These are phyloP conservation scores for Lasioglossum albipes DNA, from an alignment of 1,140 invertebrate species.

Conservation along the genomic window DNA sequence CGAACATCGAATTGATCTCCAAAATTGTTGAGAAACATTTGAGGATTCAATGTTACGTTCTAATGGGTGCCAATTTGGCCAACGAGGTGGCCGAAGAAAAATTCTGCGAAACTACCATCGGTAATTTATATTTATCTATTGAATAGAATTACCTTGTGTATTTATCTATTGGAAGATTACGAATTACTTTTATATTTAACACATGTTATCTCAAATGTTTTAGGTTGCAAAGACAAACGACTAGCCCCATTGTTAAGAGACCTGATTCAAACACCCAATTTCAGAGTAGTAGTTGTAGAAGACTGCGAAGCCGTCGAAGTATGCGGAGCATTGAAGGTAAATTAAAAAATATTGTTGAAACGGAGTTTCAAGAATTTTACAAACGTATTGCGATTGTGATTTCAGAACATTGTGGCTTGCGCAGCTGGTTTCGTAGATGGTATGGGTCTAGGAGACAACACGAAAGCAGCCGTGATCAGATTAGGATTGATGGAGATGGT, in stretches of 20 bases:
- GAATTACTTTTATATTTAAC: too few relatives aligned
- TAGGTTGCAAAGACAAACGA: conserved; percentile 82
- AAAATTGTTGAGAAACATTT: conserved; percentile 86
- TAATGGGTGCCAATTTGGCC: conserved; percentile 94
- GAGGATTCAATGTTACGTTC: conserved; percentile 86
- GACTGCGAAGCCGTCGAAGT: conserved; percentile 90
- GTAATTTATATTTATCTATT: conserved; percentile 72
- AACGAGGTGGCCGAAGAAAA: conserved; percentile 88
- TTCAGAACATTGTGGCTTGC: conserved; percentile 91
- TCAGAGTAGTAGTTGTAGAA: conserved; percentile 88
- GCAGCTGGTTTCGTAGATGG: conserved; percentile 92
- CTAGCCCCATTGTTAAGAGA: conserved; percentile 84
- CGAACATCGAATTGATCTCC: conserved; percentile 88
- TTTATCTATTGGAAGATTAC: too few relatives aligned
- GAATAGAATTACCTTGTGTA: too few relatives aligned
- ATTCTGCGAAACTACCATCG: conserved; percentile 94
- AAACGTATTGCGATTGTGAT: conserved; percentile 20
- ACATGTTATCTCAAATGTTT: conserved; percentile 19
- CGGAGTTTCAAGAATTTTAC: background rate
- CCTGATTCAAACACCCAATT: conserved; percentile 89
- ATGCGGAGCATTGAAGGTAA: conserved; percentile 91
- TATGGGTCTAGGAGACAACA: conserved; percentile 89
- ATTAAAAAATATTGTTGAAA: conserved; percentile 6
- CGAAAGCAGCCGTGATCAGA: conserved; percentile 92
- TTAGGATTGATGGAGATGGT: conserved; percentile 91